Percentiles rank a stretch among this genome's conserved stretches.
Conservation (phyloP, 2,888 invertebrate species). For the Camponotus fellah region DNA sequence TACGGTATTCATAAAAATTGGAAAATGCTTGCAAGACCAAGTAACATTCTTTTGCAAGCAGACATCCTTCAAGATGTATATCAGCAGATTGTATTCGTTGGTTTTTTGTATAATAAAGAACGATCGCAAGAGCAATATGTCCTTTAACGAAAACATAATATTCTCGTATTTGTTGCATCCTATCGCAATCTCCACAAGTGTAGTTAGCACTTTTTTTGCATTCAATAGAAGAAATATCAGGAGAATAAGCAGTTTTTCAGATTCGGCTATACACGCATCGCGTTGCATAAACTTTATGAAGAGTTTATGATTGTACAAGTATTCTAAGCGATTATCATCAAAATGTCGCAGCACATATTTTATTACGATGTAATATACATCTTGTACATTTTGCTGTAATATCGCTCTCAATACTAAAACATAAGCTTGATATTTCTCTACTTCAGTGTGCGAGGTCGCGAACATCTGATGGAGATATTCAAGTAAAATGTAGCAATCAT, state of each 20-base stretch:
- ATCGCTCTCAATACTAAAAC: constrained; percentile 68
- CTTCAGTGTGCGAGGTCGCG: constrained; percentile 61
- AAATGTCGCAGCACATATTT: constrained; percentile 76
- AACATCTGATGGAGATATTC: constrained; percentile 75
- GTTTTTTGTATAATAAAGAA: constrained; percentile 75
- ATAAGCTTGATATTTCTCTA: constrained; percentile 68
- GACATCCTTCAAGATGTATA: constrained; percentile 61
- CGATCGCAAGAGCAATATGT: constrained; percentile 74
- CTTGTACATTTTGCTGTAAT: constrained; percentile 65
- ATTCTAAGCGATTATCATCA: constrained; percentile 72
- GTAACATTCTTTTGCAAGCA: constrained; percentile 66
- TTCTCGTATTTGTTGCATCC: constrained; percentile 74
- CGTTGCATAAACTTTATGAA: constrained; percentile 75
- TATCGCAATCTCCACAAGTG: constrained; percentile 78
- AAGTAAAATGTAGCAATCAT: constrained; percentile 75
- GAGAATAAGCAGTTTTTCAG: constrained; percentile 58
- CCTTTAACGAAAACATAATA: constrained; percentile 74
- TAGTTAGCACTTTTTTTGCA: constrained; percentile 75
- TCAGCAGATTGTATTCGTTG: constrained; percentile 67
- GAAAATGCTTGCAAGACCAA: constrained; percentile 75
- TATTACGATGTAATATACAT: constrained; percentile 75
- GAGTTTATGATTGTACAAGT: constrained; percentile 65
- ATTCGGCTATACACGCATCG: constrained; percentile 70
- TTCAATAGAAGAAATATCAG: constrained; percentile 75
- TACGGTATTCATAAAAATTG: constrained; percentile 66